Conservation (phyloP, 2,797 vertebrate species). For the Eospalax fontanierii region DNA sequence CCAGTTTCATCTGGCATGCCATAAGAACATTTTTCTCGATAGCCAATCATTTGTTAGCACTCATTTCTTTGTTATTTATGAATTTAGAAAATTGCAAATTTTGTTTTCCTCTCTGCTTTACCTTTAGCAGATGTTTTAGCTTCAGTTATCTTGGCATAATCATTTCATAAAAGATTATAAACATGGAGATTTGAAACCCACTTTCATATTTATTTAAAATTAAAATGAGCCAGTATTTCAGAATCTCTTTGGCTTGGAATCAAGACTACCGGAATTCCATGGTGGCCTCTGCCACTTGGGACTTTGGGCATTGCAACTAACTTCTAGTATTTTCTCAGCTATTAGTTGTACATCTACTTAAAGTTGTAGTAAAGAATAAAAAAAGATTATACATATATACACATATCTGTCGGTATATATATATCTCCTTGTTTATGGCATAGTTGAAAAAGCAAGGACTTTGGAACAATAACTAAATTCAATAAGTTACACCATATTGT, state of each 20-base stretch:
- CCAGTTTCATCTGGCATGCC: constrained; percentile 13
- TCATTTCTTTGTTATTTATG: constrained; percentile 58
- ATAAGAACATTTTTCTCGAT: constrained; percentile 51
- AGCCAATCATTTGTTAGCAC: constrained; percentile 28
- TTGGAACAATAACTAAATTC: constrained; percentile 26
- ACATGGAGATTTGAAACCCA: neutral
- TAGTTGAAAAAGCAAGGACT: constrained; percentile 13
- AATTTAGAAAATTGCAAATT: constrained; percentile 56
- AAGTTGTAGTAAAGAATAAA: neutral
- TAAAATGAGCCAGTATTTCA: constrained; percentile 39
- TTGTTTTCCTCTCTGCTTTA: constrained; percentile 9
- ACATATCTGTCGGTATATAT: too few relatives aligned
- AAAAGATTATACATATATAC: neutral
- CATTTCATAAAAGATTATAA: constrained; percentile 61
- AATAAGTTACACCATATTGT: constrained; percentile 13
- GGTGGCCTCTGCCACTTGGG: neutral
- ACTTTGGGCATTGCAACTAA: neutral
- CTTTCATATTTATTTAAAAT: constrained; percentile 66
- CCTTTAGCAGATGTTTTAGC: constrained; percentile 49
- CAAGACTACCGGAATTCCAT: neutral
- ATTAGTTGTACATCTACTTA: neutral
- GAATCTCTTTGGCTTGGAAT: constrained; percentile 38
- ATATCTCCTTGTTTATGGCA: neutral
- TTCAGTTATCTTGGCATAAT: constrained; percentile 48
- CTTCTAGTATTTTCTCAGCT: neutral